Conservation (phyloP, 2,888 invertebrate species). For the Luperina testacea region DNA sequence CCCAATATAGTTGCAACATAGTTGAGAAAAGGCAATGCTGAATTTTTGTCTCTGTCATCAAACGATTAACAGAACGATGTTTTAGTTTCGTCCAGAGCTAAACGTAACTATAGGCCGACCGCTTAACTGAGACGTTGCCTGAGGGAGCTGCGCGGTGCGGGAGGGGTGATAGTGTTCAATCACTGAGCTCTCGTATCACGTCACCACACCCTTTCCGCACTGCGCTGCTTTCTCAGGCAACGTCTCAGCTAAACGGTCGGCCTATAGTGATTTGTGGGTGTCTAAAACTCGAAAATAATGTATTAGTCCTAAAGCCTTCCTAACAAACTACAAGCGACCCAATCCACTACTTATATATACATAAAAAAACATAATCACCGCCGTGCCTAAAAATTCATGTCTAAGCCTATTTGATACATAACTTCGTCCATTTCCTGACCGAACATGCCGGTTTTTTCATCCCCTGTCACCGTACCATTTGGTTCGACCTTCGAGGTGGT, state of each 20-base stretch:
- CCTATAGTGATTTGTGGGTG: neutral
- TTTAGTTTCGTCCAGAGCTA: neutral
- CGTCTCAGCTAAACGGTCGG: too few relatives aligned
- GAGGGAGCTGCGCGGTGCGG: too few relatives aligned
- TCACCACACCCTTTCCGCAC: too few relatives aligned
- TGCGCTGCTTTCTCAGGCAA: too few relatives aligned
- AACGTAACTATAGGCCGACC: neutral
- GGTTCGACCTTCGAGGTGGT: conserved; percentile 47
- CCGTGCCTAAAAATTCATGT: conserved; percentile 87
- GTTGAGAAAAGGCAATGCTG: neutral
- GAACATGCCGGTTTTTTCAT: conserved; percentile 62
- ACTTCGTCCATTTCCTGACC: conserved; percentile 88
- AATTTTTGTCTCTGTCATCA: neutral
- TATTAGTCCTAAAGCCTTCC: neutral
- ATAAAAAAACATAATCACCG: conserved; percentile 62
- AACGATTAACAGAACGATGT: neutral
- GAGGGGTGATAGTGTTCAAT: too few relatives aligned
- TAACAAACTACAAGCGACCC: conserved; percentile 35
- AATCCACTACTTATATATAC: conserved; percentile 41
- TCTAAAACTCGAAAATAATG: neutral
- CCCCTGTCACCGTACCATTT: conserved; percentile 67
- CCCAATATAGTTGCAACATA: neutral
- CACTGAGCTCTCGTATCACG: too few relatives aligned
- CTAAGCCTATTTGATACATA: conserved; percentile 90
- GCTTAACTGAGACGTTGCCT: too few relatives aligned